Evolutionary conservation across 64 coral and sea anemone species (phyloP).

Genomic region (Montipora sp.): DNA sequence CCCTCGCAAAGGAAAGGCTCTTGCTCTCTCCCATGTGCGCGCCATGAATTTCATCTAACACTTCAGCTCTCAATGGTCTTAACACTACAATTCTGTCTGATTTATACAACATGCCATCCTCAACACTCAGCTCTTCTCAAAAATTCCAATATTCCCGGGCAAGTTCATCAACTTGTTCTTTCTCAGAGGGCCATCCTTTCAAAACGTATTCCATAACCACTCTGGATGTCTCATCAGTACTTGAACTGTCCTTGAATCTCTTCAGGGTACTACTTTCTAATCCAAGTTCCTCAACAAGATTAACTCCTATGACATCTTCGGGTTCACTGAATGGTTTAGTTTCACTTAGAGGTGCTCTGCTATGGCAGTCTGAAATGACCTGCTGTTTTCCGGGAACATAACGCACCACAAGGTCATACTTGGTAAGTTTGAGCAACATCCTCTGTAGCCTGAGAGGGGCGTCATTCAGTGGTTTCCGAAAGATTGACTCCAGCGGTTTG

Average conservation of each 20-base stretch:
- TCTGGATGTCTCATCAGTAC: slow-evolving; percentile 51
- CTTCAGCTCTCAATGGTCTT: slow-evolving; percentile 63
- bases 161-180: slow-evolving; percentile 67
- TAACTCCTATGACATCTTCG: slow-evolving; percentile 1
- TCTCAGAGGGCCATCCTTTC: slow-evolving; percentile 49
- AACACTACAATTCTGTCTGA: slow-evolving; percentile 64
- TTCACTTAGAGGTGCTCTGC: background rate
- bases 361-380: background rate
- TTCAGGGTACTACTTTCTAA: slow-evolving; percentile 48
- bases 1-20: background rate
- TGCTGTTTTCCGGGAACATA: background rate
- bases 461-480: background rate
- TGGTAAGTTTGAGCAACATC: background rate
- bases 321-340: background rate
- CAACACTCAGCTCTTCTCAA: slow-evolving; percentile 58
- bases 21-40: slow-evolving; percentile 38
- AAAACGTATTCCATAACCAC: slow-evolving; percentile 66
- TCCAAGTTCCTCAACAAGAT: slow-evolving; percentile 47
- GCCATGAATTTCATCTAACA: slow-evolving; percentile 58
- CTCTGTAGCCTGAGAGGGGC: slow-evolving; percentile 7
- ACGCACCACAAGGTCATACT: background rate
- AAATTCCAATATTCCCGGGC: slow-evolving; percentile 59
- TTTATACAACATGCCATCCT: slow-evolving; percentile 67
- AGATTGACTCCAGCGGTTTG: too few species aligned
- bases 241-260: slow-evolving; percentile 43